Evolutionary conservation across 2,113 vertebrate species (phyloP).

Genomic region (Aplodontia rufa): DNA sequence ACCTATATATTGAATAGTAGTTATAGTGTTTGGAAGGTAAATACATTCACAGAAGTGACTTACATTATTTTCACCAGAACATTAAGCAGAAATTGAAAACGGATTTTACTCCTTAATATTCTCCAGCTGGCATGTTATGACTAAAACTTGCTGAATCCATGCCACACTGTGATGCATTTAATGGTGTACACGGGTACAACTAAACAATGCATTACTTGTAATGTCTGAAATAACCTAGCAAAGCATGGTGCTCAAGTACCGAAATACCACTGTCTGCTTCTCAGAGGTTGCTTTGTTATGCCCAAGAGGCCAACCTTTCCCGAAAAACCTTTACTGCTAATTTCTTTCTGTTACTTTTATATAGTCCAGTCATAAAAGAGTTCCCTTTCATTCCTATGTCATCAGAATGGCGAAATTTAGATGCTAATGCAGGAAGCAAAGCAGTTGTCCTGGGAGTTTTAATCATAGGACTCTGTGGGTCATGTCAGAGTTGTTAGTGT

Average conservation of each 20-base stretch:
- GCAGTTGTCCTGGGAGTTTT: constrained; percentile 56
- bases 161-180: constrained; percentile 84
- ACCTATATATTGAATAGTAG: constrained; percentile 46
- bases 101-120: constrained; percentile 81
- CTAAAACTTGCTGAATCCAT: constrained; percentile 79
- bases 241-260: constrained; percentile 79
- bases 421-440: constrained; percentile 71
- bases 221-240: constrained; percentile 83
- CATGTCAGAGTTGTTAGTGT: constrained; percentile 11
- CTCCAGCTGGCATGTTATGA: constrained; percentile 84
- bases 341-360: constrained; percentile 82
- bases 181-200: constrained; percentile 79
- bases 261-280: constrained; percentile 75
- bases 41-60: constrained; percentile 75
- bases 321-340: constrained; percentile 81
- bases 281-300: constrained; percentile 81
- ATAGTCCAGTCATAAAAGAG: constrained; percentile 72
- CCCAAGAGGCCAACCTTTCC: constrained; percentile 79
- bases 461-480: background rate
- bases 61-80: constrained; percentile 85
- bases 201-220: constrained; percentile 83
- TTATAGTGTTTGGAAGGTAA: constrained; percentile 76
- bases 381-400: constrained; percentile 64
- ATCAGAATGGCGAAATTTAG: constrained; percentile 74
- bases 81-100: constrained; percentile 87